Evolutionary conservation across 2,113 vertebrate genomes (phyloP), one percentile per base, ranked within the genome.

Genomic region (Lamprotornis superbus): DNA sequence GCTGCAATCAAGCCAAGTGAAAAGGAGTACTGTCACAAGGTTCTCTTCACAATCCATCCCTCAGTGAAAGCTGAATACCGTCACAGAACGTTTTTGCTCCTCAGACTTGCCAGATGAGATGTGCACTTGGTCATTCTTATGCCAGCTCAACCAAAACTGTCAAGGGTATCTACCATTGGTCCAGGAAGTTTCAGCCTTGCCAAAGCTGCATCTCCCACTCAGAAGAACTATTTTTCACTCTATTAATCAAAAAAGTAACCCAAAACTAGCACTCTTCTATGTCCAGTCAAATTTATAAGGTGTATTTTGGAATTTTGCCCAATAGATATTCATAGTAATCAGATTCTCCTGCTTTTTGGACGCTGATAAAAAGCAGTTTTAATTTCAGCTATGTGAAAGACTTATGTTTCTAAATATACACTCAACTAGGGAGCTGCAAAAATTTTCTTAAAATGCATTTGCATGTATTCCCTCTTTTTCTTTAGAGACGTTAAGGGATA

Each of bases 381-480:
- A 47, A 60, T 71, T 85, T 23, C 25, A 87, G 12, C 11, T 46
- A 7, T 7, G 13, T 65, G 55, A 77, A 86, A 46, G 33, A 46
- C 5, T 73, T 87, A 12, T 9, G 4, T 60, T 79, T 88, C 63
- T 22, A 52, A 85, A 21, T 57, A 64, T 22, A 9, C 6, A 55
- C 14, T 46, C 53, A 50, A 65, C 22, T 10, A 28, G 11, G 33
- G 2, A 83, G 5, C 8, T 37, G 16, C 4, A 20, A 73, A 64
- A 78, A 42, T 15, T 8, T 11, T 23, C 37, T 57, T 74, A 30
- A 67, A 52, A 40, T 25, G 20, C 3, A 15, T 28, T 3, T 24
- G 4, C 2, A 0, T 46, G 8, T 49, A 3, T 39, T 7, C 4
- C 2, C 2, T 50, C 10, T 64, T 71, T 73, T 73, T 53, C n/a